These are phyloP conservation scores for Drosophila bocqueti DNA, from an alignment of 1,140 invertebrate species.

Conservation along the genomic window DNA sequence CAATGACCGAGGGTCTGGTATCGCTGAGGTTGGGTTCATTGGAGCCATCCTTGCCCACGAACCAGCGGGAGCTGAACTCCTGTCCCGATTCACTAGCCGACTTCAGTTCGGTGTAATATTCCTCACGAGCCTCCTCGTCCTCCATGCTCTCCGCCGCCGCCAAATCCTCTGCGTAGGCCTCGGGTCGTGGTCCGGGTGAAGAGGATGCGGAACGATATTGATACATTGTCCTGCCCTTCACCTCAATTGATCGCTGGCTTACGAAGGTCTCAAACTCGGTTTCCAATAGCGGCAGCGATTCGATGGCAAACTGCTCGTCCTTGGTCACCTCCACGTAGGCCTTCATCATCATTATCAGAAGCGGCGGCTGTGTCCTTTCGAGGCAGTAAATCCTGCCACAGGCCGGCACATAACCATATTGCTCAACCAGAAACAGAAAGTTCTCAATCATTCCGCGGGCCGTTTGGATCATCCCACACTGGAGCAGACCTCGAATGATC, in stretches of 20 bases:
- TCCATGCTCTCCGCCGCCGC: conserved; percentile 86
- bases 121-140: conserved; percentile 88
- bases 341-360: conserved; percentile 94
- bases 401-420: conserved; percentile 94
- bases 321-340: conserved; percentile 90
- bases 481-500: conserved; percentile 94
- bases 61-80: conserved; percentile 98
- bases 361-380: conserved; percentile 93
- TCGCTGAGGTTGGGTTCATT: conserved; percentile 91
- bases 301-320: conserved; percentile 89
- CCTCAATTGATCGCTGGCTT: conserved; percentile 88
- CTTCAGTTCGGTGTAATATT: conserved; percentile 92
- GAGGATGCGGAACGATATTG: conserved; percentile 90
- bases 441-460: conserved; percentile 93
- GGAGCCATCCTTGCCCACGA: conserved; percentile 87
- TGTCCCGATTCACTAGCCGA: conserved; percentile 96
- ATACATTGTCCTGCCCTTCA: conserved; percentile 89
- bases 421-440: conserved; percentile 90
- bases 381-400: conserved; percentile 95
- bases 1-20: conserved; percentile 90
- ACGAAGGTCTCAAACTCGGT: conserved; percentile 93
- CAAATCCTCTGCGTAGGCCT: conserved; percentile 93
- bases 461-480: conserved; percentile 93
- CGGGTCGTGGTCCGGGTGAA: conserved; percentile 93
- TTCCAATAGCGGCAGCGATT: conserved; percentile 90